These are phyloP conservation scores for Lepilemur septentrionalis DNA, from an alignment of 2,797 vertebrate genomes.

Conservation along the genomic window DNA sequence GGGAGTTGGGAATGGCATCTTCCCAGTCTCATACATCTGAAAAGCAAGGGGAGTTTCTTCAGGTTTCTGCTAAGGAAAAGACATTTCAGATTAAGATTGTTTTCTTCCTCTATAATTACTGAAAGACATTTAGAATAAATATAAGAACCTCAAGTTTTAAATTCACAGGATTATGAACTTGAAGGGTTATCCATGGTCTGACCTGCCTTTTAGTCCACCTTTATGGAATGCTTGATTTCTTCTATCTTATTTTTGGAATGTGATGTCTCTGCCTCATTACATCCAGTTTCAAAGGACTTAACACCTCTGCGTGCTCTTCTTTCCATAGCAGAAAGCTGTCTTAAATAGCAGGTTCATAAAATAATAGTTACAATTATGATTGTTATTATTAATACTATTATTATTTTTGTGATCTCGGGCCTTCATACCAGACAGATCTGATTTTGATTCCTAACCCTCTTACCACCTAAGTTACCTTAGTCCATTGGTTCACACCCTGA, in stretches of 20 bases:
- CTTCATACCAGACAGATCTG: background rate
- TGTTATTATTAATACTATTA: background rate
- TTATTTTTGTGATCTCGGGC: background rate
- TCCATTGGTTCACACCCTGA: background rate
- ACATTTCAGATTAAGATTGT: conserved; percentile 65
- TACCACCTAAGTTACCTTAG: background rate
- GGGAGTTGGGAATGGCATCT: conserved; percentile 1
- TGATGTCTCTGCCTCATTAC: background rate
- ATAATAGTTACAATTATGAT: background rate
- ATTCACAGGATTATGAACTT: background rate
- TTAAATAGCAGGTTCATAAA: background rate
- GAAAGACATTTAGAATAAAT: conserved; percentile 49
- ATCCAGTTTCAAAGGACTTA: background rate
- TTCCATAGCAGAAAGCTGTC: background rate
- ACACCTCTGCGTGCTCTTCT: background rate
- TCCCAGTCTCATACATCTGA: conserved; percentile 65
- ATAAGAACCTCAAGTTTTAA: background rate
- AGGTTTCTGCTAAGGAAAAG: conserved; percentile 66
- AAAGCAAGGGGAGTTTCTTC: conserved; percentile 78
- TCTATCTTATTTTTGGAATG: background rate
- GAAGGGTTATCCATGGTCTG: background rate
- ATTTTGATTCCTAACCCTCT: background rate
- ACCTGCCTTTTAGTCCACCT: background rate
- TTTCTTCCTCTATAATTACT: conserved; percentile 43
- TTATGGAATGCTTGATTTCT: background rate